Evolutionary conservation across 1,140 invertebrate genomes (phyloP).

Genomic region (Lepidurus packardi): DNA sequence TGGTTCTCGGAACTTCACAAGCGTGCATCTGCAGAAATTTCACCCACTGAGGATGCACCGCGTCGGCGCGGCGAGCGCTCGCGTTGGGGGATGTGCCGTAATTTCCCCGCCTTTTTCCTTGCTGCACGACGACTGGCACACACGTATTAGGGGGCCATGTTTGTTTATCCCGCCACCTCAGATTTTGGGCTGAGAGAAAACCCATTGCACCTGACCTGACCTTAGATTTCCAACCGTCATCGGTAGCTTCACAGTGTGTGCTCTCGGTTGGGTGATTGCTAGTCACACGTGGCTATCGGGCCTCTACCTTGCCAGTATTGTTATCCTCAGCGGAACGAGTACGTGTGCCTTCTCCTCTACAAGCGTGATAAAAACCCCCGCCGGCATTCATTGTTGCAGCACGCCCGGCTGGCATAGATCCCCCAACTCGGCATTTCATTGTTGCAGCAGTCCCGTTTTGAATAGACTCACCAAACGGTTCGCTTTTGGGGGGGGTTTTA

Average conservation of each 20-base stretch:
- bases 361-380: no score
- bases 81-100: neutral
- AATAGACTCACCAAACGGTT: no score
- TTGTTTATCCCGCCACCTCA: slow-evolving; percentile 21
- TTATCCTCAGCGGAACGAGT: no score
- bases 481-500: no score
- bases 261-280: neutral
- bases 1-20: neutral
- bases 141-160: neutral
- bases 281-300: slow-evolving; percentile 6
- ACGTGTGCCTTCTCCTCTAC: no score
- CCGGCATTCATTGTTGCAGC: no score
- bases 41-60: neutral
- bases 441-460: no score
- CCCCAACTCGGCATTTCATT: no score
- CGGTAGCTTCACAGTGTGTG: slow-evolving; percentile 8
- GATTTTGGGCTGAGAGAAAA: neutral
- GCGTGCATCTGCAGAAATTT: neutral
- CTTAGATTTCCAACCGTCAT: slow-evolving; percentile 17
- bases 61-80: neutral
- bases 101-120: slow-evolving; percentile 6
- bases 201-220: slow-evolving; percentile 20
- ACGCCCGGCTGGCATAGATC: no score
- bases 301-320: neutral
- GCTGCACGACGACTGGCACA: neutral